Percentiles rank a stretch among this genome's conserved stretches.
These are phyloP conservation scores for Carposina sasakii DNA, from an alignment of 1,140 invertebrate genomes.

Conservation along the genomic window DNA sequence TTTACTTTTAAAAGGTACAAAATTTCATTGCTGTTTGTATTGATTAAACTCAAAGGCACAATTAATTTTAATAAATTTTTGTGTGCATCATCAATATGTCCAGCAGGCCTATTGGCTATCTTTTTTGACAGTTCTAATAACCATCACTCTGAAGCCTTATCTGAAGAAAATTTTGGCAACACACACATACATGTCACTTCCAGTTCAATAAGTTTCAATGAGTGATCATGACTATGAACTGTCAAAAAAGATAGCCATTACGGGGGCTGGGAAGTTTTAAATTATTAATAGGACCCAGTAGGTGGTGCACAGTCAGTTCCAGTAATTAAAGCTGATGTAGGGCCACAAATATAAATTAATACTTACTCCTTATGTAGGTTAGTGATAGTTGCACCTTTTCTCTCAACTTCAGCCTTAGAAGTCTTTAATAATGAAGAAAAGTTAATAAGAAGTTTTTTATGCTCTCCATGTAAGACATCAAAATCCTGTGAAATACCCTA, in stretches of 20 bases:
- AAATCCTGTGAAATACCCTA: slow-evolving; percentile 66
- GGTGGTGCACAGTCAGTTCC: neutral
- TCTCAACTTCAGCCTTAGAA: slow-evolving; percentile 53
- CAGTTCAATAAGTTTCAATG: neutral
- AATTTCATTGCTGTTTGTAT: too few relatives aligned
- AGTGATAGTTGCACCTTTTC: slow-evolving; percentile 51
- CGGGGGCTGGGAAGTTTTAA: neutral
- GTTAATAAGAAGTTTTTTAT: slow-evolving; percentile 47
- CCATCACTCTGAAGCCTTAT: neutral
- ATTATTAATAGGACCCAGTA: neutral
- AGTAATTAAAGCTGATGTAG: neutral
- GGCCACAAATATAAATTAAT: neutral
- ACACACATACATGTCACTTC: neutral
- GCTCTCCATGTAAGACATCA: slow-evolving; percentile 45
- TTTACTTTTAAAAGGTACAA: too few relatives aligned
- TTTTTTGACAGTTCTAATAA: too few relatives aligned
- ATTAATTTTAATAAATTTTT: too few relatives aligned
- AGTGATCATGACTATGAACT: neutral
- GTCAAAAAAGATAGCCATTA: neutral
- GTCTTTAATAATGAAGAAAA: slow-evolving; percentile 61
- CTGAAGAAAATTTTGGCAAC: neutral
- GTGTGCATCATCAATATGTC: too few relatives aligned
- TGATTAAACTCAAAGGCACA: too few relatives aligned
- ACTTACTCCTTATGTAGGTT: slow-evolving; percentile 57
- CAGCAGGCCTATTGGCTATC: too few relatives aligned